A percentile compares a stretch with the other conserved stretches of the same genome.
These are phyloP conservation scores for Drosophila picticornis DNA, from an alignment of 2,888 invertebrate genomes.

Conservation along the genomic window DNA sequence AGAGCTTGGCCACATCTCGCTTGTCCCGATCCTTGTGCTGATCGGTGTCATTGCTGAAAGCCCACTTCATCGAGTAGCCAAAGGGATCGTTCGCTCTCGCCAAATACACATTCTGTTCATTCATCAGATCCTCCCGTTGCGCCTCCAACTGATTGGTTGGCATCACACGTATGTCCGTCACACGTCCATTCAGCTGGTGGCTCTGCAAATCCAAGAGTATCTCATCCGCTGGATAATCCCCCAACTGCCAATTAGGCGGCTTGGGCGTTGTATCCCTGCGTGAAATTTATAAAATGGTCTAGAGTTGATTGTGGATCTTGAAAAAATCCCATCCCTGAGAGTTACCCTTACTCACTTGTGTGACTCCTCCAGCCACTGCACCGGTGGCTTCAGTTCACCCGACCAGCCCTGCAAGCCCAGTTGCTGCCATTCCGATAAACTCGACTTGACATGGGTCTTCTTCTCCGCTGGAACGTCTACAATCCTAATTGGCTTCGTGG, in stretches of 20 bases:
- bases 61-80: constrained; percentile 84
- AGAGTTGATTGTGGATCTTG: background rate
- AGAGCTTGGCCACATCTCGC: constrained; percentile 91
- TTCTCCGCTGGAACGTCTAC: constrained; percentile 3
- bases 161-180: constrained; percentile 64
- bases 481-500: constrained; percentile 1
- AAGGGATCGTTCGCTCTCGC: constrained; percentile 84
- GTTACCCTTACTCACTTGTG: constrained; percentile 55
- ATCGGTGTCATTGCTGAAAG: constrained; percentile 54
- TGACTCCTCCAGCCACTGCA: constrained; percentile 47
- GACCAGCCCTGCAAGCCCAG: constrained; percentile 83
- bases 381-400: constrained; percentile 65
- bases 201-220: constrained; percentile 53
- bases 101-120: constrained; percentile 78
- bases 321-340: background rate
- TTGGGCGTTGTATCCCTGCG: constrained; percentile 31
- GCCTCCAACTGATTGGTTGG: constrained; percentile 20
- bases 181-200: constrained; percentile 58
- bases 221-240: constrained; percentile 50
- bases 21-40: constrained; percentile 87
- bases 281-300: background rate
- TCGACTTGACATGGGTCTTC: constrained; percentile 47
- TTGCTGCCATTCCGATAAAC: constrained; percentile 68
- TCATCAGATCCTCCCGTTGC: constrained; percentile 53
- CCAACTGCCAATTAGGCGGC: constrained; percentile 6